Evolutionary conservation across 2,888 invertebrate species (phyloP), one percentile per base, ranked within the genome.

Genomic region (Drosophila colorata): DNA sequence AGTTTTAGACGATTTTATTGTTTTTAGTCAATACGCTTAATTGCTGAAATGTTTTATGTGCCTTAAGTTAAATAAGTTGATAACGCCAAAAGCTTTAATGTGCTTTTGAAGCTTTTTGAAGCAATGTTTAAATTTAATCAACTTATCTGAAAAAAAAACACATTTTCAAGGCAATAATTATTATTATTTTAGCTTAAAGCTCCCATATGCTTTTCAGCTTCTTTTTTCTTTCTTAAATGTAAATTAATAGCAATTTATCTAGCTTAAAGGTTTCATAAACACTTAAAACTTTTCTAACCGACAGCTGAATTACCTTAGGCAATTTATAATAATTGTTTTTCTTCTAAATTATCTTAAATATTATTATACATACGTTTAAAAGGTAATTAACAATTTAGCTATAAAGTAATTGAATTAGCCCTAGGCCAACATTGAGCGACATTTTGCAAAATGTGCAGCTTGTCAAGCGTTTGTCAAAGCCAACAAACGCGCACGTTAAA

Each of bases 321-420:
- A 5, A 8, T 51, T 16, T 16, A 2, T 4, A 8, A 13, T 52
- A 38, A 16, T 38, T 38, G 23, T 9, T 33, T 33, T 33, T 33
- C 13, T 11, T 41, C 2, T 16, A 28, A 41, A 28, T 31, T 3
- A 9, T 31, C 16, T 16, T 8, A 6, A 38, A 8, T 23, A 13
- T 31, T 49, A 23, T 51, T 40, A 9, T 8, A 9, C 3, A 35
- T n/a, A 9, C 0, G 18, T 20, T 48, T 13, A 7, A 23, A 37
- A 37, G 31, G 41, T 33, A 16, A 51, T 51, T 58, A 25, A 41
- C 4, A 16, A 38, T 48, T 18, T 11, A 14, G 14, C 14, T 14
- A 11, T 14, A 23, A 33, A 51, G 33, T 33, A 52, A 40, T 41
- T n/a, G 31, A 11, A 11, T 20, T 44, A 2, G 53, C 13, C 44